Evolutionary conservation across 1,140 invertebrate species (phyloP).

Genomic region (Drosophila simulans): DNA sequence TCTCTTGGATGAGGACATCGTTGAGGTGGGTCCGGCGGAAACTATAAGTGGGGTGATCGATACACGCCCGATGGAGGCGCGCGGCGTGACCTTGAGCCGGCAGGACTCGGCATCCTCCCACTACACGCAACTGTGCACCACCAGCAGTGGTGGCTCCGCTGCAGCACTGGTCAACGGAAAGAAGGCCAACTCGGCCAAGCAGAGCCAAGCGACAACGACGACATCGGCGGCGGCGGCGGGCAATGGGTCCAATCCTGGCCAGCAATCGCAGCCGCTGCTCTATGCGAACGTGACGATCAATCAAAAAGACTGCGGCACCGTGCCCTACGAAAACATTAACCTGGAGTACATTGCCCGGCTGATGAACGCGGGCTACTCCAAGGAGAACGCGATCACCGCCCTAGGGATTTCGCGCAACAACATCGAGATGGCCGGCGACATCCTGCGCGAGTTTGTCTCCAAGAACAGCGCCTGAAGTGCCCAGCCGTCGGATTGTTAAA

Average conservation of each 20-base stretch:
- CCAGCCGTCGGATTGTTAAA: conserved; percentile 14
- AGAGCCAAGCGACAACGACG: conserved; percentile 25
- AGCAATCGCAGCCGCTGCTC: conserved; percentile 68
- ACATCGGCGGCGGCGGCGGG: conserved; percentile 27
- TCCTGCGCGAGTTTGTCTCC: conserved; percentile 94
- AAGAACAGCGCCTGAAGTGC: conserved; percentile 80
- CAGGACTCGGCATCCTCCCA: conserved; percentile 65
- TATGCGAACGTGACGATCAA: conserved; percentile 84
- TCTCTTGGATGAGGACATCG: conserved; percentile 84
- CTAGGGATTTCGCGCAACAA: conserved; percentile 96
- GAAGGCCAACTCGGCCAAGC: conserved; percentile 42
- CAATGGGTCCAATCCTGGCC: conserved; percentile 31
- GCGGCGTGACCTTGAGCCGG: conserved; percentile 46
- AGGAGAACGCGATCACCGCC: conserved; percentile 95
- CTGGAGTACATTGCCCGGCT: conserved; percentile 95
- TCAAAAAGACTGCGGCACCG: conserved; percentile 84
- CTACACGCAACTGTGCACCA: conserved; percentile 76
- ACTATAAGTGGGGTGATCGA: conserved; percentile 89
- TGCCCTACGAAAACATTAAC: conserved; percentile 94
- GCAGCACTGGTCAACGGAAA: conserved; percentile 64
- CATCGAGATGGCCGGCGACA: conserved; percentile 97
- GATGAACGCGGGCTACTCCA: conserved; percentile 94
- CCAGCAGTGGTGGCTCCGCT: conserved; percentile 55
- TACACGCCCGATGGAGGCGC: conserved; percentile 85
- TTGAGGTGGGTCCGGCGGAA: conserved; percentile 87